Evolutionary conservation across 2,797 vertebrate species (phyloP), one percentile per base, ranked within the genome.

Genomic region (Liasis olivaceus): DNA sequence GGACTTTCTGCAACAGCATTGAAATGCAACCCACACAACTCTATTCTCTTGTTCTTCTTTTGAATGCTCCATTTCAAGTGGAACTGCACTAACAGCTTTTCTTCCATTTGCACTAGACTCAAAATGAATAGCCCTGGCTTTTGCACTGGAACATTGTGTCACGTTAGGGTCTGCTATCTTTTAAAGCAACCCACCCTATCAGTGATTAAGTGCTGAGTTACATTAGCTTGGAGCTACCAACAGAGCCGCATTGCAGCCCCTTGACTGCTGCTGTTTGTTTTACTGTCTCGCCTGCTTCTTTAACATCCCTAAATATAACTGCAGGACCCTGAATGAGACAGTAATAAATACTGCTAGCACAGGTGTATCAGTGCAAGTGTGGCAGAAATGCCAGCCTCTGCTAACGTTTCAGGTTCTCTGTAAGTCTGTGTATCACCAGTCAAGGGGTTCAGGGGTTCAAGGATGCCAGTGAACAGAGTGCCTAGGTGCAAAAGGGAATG

Each of bases 91-190:
- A 36, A 22, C 84, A 66, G 14, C 85, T 0, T 4, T 4, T 13
- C 69, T 66, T 28, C 26, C 0, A 31, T 1, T 1, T 28, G 4
- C 9, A 28, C 64, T 0, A 0, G 14, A 72, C 12, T 20, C 0
- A 63, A 26, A 60, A 56, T 47, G 3, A 42, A 24, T 14, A 51
- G 24, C 69, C 51, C 28, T 9, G 31, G 28, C 69, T 64, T 1
- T 1, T 86, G 86, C 9, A 13, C 12, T 26, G 42, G 63, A 88
- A 42, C 90, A 31, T 89, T 90, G 95, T 59, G 0, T 1, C 20
- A 64, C 91, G 90, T 94, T 93, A 95, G 89, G 94, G 51, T 89
- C 87, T 1, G 0, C 94, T 92, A 90, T 95, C 95, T 92, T 95
- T 95, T 77, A 90, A 89, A 95, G 90, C 26, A 72, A 89, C 90